A percentile compares a stretch with the other conserved stretches of the same genome.
Evolutionary conservation across 2,888 invertebrate genomes (phyloP).

Genomic region (Harpalus rubripes): DNA sequence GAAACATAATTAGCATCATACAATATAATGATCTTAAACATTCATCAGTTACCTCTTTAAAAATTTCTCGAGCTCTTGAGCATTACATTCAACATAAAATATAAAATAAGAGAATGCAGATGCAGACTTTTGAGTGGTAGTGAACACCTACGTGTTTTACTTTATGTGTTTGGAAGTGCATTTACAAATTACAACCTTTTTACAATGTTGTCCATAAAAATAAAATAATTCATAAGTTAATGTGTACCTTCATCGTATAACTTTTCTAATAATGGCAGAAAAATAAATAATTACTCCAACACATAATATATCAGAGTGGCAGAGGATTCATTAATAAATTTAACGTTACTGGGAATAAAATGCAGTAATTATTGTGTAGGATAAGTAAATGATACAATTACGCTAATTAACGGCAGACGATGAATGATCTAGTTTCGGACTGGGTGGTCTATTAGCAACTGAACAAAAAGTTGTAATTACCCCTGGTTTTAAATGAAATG

Average conservation of each 20-base stretch:
- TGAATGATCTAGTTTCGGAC: conserved; percentile 31
- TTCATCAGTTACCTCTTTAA: too few relatives aligned
- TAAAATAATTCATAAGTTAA: conserved; percentile 3
- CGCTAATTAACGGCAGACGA: conserved; percentile 45
- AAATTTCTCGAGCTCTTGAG: too few relatives aligned
- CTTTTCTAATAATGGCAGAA: conserved; percentile 1
- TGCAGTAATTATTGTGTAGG: conserved; percentile 19
- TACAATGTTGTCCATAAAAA: not conserved
- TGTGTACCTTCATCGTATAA: not conserved
- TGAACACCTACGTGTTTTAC: not conserved
- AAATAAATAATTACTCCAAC: conserved; percentile 36
- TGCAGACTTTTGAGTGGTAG: too few relatives aligned
- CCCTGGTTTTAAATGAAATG: conserved; percentile 8
- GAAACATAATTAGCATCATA: too few relatives aligned
- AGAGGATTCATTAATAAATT: conserved; percentile 39
- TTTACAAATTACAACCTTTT: conserved; percentile 7
- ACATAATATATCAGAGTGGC: conserved; percentile 29
- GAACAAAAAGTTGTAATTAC: conserved; percentile 40
- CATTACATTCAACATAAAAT: not conserved
- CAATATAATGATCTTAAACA: too few relatives aligned
- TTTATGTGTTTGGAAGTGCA: not conserved
- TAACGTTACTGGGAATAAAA: conserved; percentile 12
- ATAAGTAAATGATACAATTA: conserved; percentile 46
- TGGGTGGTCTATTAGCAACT: conserved; percentile 47
- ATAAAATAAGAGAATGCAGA: not conserved